Evolutionary conservation across 2,888 invertebrate genomes (phyloP), one percentile per base, ranked within the genome.

Genomic region (Phanerotoma sp.): DNA sequence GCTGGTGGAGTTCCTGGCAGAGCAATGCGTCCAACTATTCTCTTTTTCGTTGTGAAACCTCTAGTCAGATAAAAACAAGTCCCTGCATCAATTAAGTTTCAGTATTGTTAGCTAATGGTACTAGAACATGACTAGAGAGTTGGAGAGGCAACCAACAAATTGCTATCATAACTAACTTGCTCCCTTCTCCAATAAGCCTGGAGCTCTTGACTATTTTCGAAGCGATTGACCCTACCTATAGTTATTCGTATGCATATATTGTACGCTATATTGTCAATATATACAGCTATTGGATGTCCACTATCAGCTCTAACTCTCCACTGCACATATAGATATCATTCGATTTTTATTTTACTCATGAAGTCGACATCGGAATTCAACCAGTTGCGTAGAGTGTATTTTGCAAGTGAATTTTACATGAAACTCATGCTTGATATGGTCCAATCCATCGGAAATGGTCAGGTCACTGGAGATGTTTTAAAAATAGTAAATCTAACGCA

Each of bases 81-180:
- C 51, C 42, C 44, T 40, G 51, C 52, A 56, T 61, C 56, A 59
- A 62, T 62, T 56, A 58, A 55, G 58, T 61, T 54, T 53, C 57
- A 47, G 54, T 62, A 57, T 56, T 51, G 58, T 51, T 52, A 35
- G 49, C 18, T 32, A 22, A 50, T 30, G 38, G 47, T 51, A 25
- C 37, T 25, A 47, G 33, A 28, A 38, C 44, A 44, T 35, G 41
- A 37, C 25, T 37, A 47, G 50, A 35, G 30, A 33, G 49, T 48
- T 48, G 41, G 41, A 40, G 46, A 47, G 37, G 53, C 55, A 60
- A 60, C 55, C 61, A 61, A 61, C 58, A 54, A 54, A 63, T 62
- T 57, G 60, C 58, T 58, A 56, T 58, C 54, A 60, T 62, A 63
- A 62, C 60, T 62, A 58, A 60, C 55, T 42, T 40, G 28, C 44